Base-by-base conservation (phyloP, 2,113 vertebrate genomes). In the Notarius quadriscutis region DNA sequence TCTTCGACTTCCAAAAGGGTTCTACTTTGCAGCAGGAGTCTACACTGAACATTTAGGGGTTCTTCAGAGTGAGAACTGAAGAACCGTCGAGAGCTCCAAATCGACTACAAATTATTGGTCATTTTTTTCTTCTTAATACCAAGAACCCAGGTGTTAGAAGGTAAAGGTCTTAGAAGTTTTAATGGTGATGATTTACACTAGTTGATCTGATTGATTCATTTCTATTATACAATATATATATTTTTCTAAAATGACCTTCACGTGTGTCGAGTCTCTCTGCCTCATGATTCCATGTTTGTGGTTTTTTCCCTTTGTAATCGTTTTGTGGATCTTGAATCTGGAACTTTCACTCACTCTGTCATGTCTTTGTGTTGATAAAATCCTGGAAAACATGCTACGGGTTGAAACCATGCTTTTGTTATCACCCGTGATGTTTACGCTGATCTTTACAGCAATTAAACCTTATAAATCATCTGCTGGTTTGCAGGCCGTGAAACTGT, bases 291-390 rank as follows among this genome's bases (percentile, higher is more conserved):
- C 72, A 75, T 1, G 27, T 17, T 17, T 18, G 30, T 17, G 1
- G 30, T 41, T 7, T 50, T 75, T 50, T 30, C n/a, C 11, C 27
- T 41, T 41, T 17, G 67, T 6, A 71, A 34, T 71, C 27, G 27
- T 30, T 71, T 71, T 17, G 67, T 71, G 67, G 51, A 75, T 75
- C 72, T 75, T 41, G 4, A 75, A 51, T 75, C 72, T 75, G 72
- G 20, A 51, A 12, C 72, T 25, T 5, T 50, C 9, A 11, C 72
- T 51, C 4, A 1, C 48, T 2, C 5, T 51, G 48, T 77, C 2
- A 51, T 14, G 22, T 5, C 22, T n/a, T n/a, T 51, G 74, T 77
- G 48, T n/a, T 51, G 71, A 74, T 74, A 48, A 48, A 48, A 74
- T 74, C 34, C 34, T 74, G 34, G 48, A 25, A 77, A 77, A n/a